These are phyloP conservation scores for Cygnus atratus DNA, from an alignment of 2,113 vertebrate species.

Conservation along the genomic window DNA sequence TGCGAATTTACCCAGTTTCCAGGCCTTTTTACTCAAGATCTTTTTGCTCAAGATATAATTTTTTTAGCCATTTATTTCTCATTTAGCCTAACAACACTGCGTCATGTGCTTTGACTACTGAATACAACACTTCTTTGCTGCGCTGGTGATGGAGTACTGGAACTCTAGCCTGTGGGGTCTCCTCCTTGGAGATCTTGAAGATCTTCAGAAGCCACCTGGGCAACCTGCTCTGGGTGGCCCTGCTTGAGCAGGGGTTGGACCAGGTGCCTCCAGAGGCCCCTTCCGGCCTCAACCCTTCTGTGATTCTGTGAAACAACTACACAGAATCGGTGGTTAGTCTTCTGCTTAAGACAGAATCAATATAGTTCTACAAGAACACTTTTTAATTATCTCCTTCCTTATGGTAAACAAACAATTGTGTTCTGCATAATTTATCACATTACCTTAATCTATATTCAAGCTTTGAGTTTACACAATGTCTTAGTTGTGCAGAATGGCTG, in stretches of 20 bases:
- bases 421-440: not conserved
- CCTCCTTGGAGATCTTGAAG: not conserved
- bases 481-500: not conserved
- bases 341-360: not conserved
- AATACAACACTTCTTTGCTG: not conserved
- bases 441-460: not conserved
- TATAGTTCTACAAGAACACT: not conserved
- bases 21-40: not conserved
- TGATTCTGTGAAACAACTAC: not conserved
- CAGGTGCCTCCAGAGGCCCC: not conserved
- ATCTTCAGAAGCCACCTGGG: not conserved
- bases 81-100: not conserved
- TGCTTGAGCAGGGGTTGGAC: not conserved
- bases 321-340: not conserved
- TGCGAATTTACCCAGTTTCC: not conserved
- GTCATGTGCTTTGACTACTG: not conserved
- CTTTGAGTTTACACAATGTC: not conserved
- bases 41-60: not conserved
- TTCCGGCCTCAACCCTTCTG: not conserved
- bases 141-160: not conserved
- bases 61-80: conserved; percentile 38
- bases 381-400: not conserved
- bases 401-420: not conserved
- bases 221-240: not conserved
- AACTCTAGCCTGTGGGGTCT: not conserved